phyloP scores from a whole-genome alignment of 2,113 vertebrate genomes.

The Trichechus manatus region DNA sequence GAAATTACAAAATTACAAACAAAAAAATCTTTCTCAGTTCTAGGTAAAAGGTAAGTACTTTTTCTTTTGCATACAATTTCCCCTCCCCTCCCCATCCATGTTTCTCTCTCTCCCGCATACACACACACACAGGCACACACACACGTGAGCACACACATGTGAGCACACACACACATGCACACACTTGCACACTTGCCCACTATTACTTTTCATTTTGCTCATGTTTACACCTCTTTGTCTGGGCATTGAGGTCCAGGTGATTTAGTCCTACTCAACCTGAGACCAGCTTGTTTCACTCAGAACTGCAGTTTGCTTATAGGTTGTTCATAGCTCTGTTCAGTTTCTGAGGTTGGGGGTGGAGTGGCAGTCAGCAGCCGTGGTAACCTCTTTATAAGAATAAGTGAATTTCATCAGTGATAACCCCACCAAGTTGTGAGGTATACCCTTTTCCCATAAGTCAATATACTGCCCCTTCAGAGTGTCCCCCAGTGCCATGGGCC shows the following conservation, averaged over 20 bases:
- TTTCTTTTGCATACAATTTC: background rate
- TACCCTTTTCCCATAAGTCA: background rate
- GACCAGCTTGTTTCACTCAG: background rate
- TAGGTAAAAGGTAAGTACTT: background rate
- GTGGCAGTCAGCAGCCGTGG: too few relatives aligned
- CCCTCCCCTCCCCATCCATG: background rate
- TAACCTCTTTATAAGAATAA: background rate
- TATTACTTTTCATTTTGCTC: background rate
- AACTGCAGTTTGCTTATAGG: background rate
- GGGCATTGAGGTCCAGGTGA: background rate
- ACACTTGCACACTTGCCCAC: background rate
- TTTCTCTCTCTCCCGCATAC: background rate
- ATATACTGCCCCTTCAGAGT: rapidly evolving
- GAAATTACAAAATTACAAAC: background rate
- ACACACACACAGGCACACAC: background rate
- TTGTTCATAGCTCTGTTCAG: background rate
- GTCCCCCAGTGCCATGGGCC: background rate
- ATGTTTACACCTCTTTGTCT: background rate
- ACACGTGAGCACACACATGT: background rate
- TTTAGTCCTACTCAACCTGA: background rate
- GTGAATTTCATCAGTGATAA: background rate
- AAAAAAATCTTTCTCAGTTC: background rate
- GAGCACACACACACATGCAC: background rate
- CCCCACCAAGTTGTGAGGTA: background rate
- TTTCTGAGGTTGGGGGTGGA: background rate